Evolutionary conservation across 2,888 invertebrate genomes (phyloP), one percentile per base, ranked within the genome.

Genomic region (Phyto melanocephala): DNA sequence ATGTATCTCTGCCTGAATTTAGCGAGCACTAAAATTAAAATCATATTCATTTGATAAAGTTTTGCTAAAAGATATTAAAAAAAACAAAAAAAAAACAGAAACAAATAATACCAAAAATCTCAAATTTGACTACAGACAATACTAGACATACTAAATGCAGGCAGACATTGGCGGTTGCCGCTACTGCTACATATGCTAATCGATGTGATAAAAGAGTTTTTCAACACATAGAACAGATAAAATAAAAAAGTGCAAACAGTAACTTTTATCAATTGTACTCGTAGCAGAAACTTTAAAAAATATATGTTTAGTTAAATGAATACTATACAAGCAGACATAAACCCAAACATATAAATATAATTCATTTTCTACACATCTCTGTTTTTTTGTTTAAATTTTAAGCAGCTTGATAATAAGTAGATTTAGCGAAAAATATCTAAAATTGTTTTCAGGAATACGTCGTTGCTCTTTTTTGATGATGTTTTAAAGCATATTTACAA

Each of bases 181-280:
- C 20, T 45, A 10, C 40, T 40, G 6, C 33, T 10, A 20, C 42
- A 62, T 70, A 17, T 54, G 33, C 35, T 45, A 62, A 70, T 77
- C 54, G 62, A 24, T 77, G 52, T 22, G 37, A 54, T 7, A 54
- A 17, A 67, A 47, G 52, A 45, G 24, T 0, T 35, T 3, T 20
- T 60, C 7, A 52, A n/a, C 13, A 10, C 47, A 45, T 52, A 60
- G 40, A 58, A 28, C 40, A 47, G 2, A 37, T 22, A 42, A 62
- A 7, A n/a, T 20, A 35, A 42, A 20, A 35, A 8, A 58, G 37
- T 42, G 0, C 0, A n/a, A 40, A 33, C 2, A 65, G 15, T 22
- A 68, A 68, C 58, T 60, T 76, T 52, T 63, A 63, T 54, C 37
- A 71, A 70, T 68, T 70, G 52, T n/a, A n/a, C n/a, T n/a, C n/a